These are phyloP conservation scores for Megaceryle maxima DNA, from an alignment of 2,113 vertebrate genomes.

Conservation along the genomic window DNA sequence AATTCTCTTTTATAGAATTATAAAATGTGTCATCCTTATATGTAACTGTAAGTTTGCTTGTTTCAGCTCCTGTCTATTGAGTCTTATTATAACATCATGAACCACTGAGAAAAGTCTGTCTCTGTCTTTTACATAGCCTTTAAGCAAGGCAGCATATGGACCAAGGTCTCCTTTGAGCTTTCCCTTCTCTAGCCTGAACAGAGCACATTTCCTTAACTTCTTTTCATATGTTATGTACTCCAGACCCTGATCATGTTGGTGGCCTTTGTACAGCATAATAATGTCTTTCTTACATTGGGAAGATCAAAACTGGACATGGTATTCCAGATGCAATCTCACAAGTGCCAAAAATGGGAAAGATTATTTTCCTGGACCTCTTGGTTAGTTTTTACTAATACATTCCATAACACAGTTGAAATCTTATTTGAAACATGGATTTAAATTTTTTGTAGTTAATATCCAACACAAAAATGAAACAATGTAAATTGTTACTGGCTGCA, in stretches of 20 bases:
- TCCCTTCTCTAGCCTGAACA: not conserved
- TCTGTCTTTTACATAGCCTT: not conserved
- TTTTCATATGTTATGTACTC: not conserved
- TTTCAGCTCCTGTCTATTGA: not conserved
- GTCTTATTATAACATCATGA: not conserved
- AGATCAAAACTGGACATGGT: not conserved
- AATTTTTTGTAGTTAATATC: not conserved
- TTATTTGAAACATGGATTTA: not conserved
- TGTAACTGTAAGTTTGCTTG: not conserved
- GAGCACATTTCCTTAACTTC: not conserved
- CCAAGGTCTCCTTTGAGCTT: not conserved
- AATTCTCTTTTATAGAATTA: not conserved
- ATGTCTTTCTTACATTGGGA: not conserved
- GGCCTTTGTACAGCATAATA: not conserved
- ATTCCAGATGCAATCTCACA: not conserved
- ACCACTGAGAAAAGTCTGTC: not conserved
- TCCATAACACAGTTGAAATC: not conserved
- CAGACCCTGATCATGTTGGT: not conserved
- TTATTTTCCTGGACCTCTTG: not conserved
- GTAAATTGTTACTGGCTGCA: not conserved
- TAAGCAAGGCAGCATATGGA: not conserved
- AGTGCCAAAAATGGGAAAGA: not conserved
- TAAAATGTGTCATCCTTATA: not conserved
- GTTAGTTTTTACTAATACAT: not conserved
- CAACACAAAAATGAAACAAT: not conserved